A percentile compares a stretch with the other conserved stretches of the same genome.
Conservation (phyloP, 1,140 invertebrate genomes). For the Capitella teleta region DNA sequence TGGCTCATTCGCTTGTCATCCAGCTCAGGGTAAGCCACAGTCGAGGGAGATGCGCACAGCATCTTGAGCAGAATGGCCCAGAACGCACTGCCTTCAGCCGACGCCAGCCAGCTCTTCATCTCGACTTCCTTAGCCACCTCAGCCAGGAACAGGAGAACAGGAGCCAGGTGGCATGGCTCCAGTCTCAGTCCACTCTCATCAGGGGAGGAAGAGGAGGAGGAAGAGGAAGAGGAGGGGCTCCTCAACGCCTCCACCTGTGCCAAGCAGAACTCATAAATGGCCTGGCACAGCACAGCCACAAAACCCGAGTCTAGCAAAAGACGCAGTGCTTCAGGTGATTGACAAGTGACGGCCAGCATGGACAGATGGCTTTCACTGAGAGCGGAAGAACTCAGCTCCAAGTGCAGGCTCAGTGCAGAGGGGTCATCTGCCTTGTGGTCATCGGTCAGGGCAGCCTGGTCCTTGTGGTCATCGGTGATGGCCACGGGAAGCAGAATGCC, state of each 20-base stretch:
- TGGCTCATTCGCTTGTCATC: constrained; percentile 15
- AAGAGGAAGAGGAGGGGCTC: constrained; percentile 13
- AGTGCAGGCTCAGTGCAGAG: constrained; percentile 15
- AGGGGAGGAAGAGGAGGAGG: background rate
- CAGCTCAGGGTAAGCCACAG: background rate
- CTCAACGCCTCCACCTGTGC: constrained; percentile 23
- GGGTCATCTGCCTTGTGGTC: constrained; percentile 11
- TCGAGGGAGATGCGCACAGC: too few relatives aligned
- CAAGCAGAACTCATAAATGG: constrained; percentile 36
- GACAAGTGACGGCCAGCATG: constrained; percentile 61
- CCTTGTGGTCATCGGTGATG: constrained; percentile 60
- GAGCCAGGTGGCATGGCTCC: constrained; percentile 33
- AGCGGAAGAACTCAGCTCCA: constrained; percentile 25
- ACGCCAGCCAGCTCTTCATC: constrained; percentile 77
- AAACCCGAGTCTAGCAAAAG: constrained; percentile 65
- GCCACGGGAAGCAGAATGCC: constrained; percentile 50
- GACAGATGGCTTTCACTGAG: constrained; percentile 49
- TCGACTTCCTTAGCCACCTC: constrained; percentile 64
- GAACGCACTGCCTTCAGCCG: constrained; percentile 62
- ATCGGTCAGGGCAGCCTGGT: constrained; percentile 19
- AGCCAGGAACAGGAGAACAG: constrained; percentile 67
- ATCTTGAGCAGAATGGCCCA: constrained; percentile 68
- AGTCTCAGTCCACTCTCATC: constrained; percentile 18
- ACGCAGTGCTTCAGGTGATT: constrained; percentile 61
- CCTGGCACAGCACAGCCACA: constrained; percentile 52